phyloP scores from a whole-genome alignment of 2,888 invertebrate species.

The Erpobdella octoculata region DNA sequence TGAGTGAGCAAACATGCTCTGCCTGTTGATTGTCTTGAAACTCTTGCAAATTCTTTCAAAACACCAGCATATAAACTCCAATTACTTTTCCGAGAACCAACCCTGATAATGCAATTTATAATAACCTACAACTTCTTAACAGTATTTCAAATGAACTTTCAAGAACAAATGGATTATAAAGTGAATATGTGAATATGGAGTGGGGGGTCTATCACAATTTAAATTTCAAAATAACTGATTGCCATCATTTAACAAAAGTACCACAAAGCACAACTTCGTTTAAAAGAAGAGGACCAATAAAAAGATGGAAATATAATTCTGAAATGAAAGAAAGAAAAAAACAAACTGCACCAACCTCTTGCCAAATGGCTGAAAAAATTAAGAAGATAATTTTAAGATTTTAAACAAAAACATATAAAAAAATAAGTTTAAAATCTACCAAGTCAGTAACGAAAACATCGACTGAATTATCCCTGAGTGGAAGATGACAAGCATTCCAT shows the following conservation, averaged over 20 bases:
- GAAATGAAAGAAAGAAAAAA: not conserved
- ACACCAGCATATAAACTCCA: conserved; percentile 55
- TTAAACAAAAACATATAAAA: conserved; percentile 10
- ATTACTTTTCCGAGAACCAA: conserved; percentile 56
- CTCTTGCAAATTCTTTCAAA: conserved; percentile 56
- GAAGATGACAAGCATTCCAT: conserved; percentile 56
- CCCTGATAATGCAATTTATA: conserved; percentile 43
- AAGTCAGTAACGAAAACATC: conserved; percentile 59
- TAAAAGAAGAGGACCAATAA: no score
- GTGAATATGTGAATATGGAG: no score
- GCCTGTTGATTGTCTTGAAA: conserved; percentile 53
- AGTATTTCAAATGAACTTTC: no score
- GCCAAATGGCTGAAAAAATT: conserved; percentile 56
- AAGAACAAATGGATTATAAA: no score
- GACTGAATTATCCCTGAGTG: conserved; percentile 54
- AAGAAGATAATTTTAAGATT: not conserved
- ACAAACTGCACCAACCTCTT: conserved; percentile 51
- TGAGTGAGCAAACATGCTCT: conserved; percentile 55
- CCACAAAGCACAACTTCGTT: no score
- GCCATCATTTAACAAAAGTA: not conserved
- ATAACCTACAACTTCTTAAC: no score
- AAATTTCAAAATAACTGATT: no score
- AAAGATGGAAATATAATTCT: not conserved
- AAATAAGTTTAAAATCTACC: conserved; percentile 39
- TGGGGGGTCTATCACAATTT: no score